Percentiles rank a stretch among this genome's conserved stretches.
Evolutionary conservation across 2,888 invertebrate species (phyloP).

Genomic region (Diaperis boleti): DNA sequence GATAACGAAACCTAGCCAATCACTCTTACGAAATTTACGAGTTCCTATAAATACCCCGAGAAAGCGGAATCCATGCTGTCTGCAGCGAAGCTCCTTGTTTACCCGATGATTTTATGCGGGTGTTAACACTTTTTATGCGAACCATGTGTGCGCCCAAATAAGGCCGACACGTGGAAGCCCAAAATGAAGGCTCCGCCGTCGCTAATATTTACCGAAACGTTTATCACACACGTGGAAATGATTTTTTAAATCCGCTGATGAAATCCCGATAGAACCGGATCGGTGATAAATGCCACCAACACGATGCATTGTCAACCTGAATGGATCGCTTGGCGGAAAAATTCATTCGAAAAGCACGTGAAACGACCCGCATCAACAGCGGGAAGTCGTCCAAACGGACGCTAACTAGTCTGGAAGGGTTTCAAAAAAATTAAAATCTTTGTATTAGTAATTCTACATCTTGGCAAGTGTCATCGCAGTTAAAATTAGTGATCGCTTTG

Average conservation of each 20-base stretch:
- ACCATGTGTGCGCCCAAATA: conserved; percentile 8
- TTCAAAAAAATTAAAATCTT: conserved; percentile 15
- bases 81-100: neutral
- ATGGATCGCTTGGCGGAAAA: neutral
- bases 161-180: neutral
- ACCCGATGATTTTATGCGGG: neutral
- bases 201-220: conserved; percentile 9
- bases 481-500: conserved; percentile 24
- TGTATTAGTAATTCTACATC: conserved; percentile 11
- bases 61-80: conserved; percentile 15
- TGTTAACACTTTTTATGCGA: conserved; percentile 26
- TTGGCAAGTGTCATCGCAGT: too few relatives aligned
- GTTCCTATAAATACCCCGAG: conserved; percentile 6
- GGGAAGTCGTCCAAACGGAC: conserved; percentile 3
- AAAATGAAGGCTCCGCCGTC: neutral
- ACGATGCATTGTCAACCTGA: neutral
- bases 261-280: conserved; percentile 12
- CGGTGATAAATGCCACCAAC: conserved; percentile 7
- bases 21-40: conserved; percentile 8
- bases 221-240: conserved; percentile 5
- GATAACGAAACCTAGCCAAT: neutral
- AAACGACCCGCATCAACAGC: neutral
- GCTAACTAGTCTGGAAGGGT: conserved; percentile 19
- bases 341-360: conserved; percentile 8
- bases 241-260: neutral